Evolutionary conservation across 1,140 invertebrate genomes (phyloP).

Genomic region (Heliothis subflexa): DNA sequence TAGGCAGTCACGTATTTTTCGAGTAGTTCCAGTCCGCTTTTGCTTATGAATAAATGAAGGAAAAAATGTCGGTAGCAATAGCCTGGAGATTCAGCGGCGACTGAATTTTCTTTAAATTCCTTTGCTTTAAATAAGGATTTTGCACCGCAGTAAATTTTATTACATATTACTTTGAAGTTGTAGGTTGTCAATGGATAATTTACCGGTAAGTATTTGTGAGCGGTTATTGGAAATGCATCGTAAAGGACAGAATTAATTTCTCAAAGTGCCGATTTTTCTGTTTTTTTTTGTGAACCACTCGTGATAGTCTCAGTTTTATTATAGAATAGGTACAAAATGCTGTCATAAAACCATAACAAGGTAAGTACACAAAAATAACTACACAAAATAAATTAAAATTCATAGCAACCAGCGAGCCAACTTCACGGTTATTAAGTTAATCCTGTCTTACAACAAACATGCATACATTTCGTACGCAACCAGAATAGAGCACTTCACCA

Average conservation of each 20-base stretch:
- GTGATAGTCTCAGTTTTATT: background rate
- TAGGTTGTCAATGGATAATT: no score
- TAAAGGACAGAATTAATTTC: background rate
- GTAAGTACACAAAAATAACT: constrained; percentile 18
- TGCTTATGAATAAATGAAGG: constrained; percentile 79
- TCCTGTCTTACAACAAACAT: constrained; percentile 31
- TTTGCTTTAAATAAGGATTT: constrained; percentile 35
- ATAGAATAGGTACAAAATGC: background rate
- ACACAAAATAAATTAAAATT: constrained; percentile 36
- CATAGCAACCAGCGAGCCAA: constrained; percentile 22
- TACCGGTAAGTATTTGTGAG: no score
- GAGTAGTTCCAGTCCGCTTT: constrained; percentile 76
- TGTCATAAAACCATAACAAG: background rate
- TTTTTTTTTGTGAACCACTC: background rate
- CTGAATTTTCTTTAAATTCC: constrained; percentile 60
- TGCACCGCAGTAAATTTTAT: background rate
- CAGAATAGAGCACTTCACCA: constrained; percentile 18
- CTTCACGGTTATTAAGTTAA: constrained; percentile 20
- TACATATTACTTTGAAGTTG: no score
- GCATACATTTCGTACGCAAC: constrained; percentile 33
- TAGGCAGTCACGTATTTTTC: constrained; percentile 80
- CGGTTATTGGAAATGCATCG: no score
- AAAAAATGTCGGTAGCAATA: constrained; percentile 77
- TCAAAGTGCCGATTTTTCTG: background rate
- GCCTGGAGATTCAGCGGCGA: constrained; percentile 60